These are phyloP conservation scores for Rhincodon typus DNA, from an alignment of 2,797 vertebrate genomes.

Conservation along the genomic window DNA sequence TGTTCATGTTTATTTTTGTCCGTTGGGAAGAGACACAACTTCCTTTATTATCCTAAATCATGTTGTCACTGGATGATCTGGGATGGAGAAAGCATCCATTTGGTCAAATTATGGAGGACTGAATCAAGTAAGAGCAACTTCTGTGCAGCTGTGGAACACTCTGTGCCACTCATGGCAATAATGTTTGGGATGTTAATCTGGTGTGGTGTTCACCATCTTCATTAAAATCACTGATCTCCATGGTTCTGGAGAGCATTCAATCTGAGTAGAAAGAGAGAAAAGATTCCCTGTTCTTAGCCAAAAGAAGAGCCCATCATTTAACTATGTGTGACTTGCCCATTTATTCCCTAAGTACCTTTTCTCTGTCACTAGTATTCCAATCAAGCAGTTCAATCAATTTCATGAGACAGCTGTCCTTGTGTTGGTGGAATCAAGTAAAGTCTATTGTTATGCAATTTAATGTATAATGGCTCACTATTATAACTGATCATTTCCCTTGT, in stretches of 20 bases:
- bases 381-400: conserved; percentile 1
- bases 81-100: background rate
- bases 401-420: background rate
- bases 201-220: background rate
- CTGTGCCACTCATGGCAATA: background rate
- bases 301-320: background rate
- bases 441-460: conserved; percentile 11
- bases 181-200: background rate
- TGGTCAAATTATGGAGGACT: background rate
- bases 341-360: background rate
- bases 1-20: conserved; percentile 21
- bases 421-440: background rate
- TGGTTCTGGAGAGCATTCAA: background rate
- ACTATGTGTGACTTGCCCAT: background rate
- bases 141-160: background rate
- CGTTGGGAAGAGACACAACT: background rate
- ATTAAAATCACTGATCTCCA: background rate
- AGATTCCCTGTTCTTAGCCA: background rate
- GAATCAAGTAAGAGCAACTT: background rate
- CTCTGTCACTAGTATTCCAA: background rate
- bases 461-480: background rate
- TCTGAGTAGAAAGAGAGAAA: background rate
- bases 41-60: background rate
- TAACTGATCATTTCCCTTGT: background rate
- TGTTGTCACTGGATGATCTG: background rate